Evolutionary conservation across 2,113 vertebrate genomes (phyloP), one percentile per base, ranked within the genome.

Genomic region (Apeltes quadracus): DNA sequence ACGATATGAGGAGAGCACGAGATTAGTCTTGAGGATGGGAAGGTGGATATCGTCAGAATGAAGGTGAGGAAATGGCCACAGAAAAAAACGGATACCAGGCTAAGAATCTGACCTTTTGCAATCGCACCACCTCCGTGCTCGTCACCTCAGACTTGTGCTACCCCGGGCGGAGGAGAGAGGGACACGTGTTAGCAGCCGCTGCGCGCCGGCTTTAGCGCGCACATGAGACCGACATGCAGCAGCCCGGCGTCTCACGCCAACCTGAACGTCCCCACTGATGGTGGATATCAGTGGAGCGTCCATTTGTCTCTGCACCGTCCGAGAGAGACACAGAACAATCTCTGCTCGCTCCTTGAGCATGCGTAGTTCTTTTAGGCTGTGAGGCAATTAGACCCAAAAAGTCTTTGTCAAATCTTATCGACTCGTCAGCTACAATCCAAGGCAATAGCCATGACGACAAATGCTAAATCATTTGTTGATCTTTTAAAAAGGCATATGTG

Each of bases 21-120:
- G 20, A 78, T 78, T 71, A 82, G 72, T 73, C 41, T 74, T 81
- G 83, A 39, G 51, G 65, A 81, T 81, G 86, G 72, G 18, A 68
- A 75, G 51, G 67, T 76, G 15, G 41, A 61, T 11, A 38, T 70
- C 51, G 55, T 76, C 75, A 85, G 72, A 79, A 87, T 79, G 82
- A 66, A 75, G 72, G 70, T 71, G 75, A 63, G 76, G 56, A 78
- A 39, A 86, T 66, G 74, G 23, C 68, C 74, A 70, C 32, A 6
- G 69, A 38, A 43, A 34, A 34, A 34, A 20, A 69, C 55, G 56
- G 22, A 61, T 14, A 70, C 69, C 15, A n/a, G 73, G 66, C 84
- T 61, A 25, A 67, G 75, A 69, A n/a, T 92, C 96, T 97, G 94
- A 98, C 96, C 97, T 97, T 96, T 94, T 96, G 95, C 95, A 96